Evolutionary conservation across 30 jellyfish, hydroid and myxozoan species (phyloP).

Genomic region (Mastigias papua): DNA sequence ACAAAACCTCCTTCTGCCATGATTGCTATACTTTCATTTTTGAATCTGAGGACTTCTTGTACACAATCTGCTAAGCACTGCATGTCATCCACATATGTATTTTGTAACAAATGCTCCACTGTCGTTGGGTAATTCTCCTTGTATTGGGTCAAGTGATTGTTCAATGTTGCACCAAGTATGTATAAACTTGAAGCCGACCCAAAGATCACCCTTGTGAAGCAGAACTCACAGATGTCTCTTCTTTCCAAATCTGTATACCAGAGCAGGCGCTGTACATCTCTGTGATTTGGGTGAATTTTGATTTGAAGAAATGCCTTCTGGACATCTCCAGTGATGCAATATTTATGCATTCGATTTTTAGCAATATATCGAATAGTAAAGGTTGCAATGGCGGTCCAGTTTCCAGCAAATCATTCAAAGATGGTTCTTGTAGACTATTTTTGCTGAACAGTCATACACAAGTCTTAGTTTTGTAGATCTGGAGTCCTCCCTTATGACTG

Average conservation of each 20-base stretch:
- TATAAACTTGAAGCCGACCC: too few species aligned
- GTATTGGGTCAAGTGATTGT: conserved; percentile 45
- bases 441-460: conserved; percentile 76
- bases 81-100: conserved; percentile 12
- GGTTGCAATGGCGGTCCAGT: conserved; percentile 72
- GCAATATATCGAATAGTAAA: conserved; percentile 58
- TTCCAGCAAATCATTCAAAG: conserved; percentile 95
- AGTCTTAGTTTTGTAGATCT: conserved; percentile 55
- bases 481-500: too few species aligned
- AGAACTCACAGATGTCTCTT: conserved; percentile 22
- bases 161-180: conserved; percentile 68
- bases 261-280: conserved; percentile 78
- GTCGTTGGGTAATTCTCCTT: neutral
- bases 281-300: conserved; percentile 42
- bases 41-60: conserved; percentile 57
- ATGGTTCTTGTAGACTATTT: conserved; percentile 46
- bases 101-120: conserved; percentile 4
- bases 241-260: conserved; percentile 68
- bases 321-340: conserved; percentile 81
- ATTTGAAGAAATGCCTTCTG: conserved; percentile 81
- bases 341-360: conserved; percentile 70
- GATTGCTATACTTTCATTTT: conserved; percentile 55
- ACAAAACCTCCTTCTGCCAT: conserved; percentile 57
- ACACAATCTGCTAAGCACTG: neutral
- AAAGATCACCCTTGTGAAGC: too few species aligned